Base-by-base conservation (phyloP, 2,888 invertebrate species). In the Pimpla rufipes region DNA sequence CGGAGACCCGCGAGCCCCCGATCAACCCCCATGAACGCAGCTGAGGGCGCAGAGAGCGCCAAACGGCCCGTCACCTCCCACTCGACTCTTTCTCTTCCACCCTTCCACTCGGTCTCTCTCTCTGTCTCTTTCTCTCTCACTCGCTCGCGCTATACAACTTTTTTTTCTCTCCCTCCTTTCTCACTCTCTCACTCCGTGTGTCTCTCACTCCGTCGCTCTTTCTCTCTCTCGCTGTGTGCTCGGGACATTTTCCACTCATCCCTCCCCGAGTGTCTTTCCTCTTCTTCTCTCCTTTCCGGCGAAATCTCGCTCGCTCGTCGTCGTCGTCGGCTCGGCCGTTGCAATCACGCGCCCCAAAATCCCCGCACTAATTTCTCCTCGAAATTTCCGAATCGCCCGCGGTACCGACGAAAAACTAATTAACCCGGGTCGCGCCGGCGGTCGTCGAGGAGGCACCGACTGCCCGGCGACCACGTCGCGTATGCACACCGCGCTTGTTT, bases 21-120 rank as follows among this genome's bases (percentile, higher is more conserved):
- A 73, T 80, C 77, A 83, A 64, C 86, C 79, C 73, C 82, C 84
- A 80, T 83, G 85, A 84, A 74, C 77, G 83, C 66, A 45, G 10
- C 37, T n/a, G 66, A 66, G 66, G 45, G 45, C 68, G 80, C 78
- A 74, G 70, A 81, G 83, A 55, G 83, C 83, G 83, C 83, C 83
- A 66, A 83, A 80, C 79, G 73, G 57, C 81, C 68, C 81, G 76
- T 76, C 76, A 40, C 71, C 66, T 62, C 62, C 62, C 62, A 59
- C 77, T 81, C 73, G 77, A 81, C 45, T 45, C 59, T 47, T 45
- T 45, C 47, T 23, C 57, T 55, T 59, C 52, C 40, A 37, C 50
- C 45, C 66, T 79, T 68, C 37, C 68, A 50, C 29, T 29, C 35
- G n/a, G 47, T 55, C 29, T 40, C 40, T 78, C 68, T 42, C 16